phyloP scores from a whole-genome alignment of 2,113 vertebrate species.

The Lophura nycthemera region DNA sequence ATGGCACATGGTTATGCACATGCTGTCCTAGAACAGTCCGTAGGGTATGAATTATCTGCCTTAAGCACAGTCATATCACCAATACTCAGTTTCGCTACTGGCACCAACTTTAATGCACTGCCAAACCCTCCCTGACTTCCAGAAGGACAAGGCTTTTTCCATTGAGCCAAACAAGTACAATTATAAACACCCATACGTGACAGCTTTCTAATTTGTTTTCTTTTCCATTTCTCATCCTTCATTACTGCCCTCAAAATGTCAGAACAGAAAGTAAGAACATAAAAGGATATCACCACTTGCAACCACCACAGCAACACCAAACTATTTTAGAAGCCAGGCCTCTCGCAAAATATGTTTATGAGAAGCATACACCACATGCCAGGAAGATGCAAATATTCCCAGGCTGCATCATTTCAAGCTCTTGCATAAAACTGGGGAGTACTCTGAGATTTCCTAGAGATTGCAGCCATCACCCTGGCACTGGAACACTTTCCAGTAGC shows the following conservation, averaged over 20 bases:
- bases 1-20: not conserved
- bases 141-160: not conserved
- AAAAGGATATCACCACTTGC: constrained; percentile 48
- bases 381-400: not conserved
- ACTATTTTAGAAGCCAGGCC: constrained; percentile 14
- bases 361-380: accelerated
- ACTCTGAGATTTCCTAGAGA: not conserved
- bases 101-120: not conserved
- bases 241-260: constrained; percentile 37
- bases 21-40: not conserved
- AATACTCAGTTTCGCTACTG: not conserved
- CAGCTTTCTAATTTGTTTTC: not conserved
- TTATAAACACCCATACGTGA: not conserved
- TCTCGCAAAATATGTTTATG: not conserved
- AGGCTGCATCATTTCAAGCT: not conserved
- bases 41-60: constrained; percentile 1
- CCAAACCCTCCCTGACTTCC: not conserved
- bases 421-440: not conserved
- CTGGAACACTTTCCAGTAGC: not conserved
- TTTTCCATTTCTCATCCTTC: constrained; percentile 22
- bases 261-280: constrained; percentile 41
- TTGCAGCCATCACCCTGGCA: not conserved
- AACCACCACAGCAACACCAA: not conserved
- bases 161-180: not conserved
- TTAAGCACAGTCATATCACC: not conserved